Conservation (phyloP, 2,888 invertebrate species). For the Sesia bembeciformis region DNA sequence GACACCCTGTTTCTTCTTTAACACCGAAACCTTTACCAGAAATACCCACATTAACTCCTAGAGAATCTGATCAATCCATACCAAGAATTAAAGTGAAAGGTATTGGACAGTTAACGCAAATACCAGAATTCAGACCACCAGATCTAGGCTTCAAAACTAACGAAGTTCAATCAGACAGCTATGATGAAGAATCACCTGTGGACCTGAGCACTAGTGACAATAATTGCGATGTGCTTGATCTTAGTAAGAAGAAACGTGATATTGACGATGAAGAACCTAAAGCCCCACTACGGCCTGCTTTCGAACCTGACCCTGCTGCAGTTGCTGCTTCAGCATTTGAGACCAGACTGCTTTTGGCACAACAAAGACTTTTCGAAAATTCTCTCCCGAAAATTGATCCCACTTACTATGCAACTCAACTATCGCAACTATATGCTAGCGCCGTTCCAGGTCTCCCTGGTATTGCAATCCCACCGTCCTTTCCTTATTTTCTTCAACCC, state of each 20-base stretch:
- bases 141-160: conserved; percentile 44
- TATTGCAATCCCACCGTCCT: conserved; percentile 72
- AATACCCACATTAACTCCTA: conserved; percentile 34
- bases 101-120: conserved; percentile 76
- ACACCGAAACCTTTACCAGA: conserved; percentile 50
- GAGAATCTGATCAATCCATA: conserved; percentile 47
- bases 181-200: conserved; percentile 75
- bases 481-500: conserved; percentile 79
- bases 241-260: conserved; percentile 82
- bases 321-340: conserved; percentile 61
- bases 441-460: conserved; percentile 71
- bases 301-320: conserved; percentile 49
- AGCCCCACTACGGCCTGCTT: conserved; percentile 55
- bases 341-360: conserved; percentile 76
- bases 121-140: conserved; percentile 60
- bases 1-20: conserved; percentile 56
- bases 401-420: conserved; percentile 76
- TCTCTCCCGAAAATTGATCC: conserved; percentile 77
- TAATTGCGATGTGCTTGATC: conserved; percentile 82
- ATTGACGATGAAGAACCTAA: conserved; percentile 47
- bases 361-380: conserved; percentile 78
- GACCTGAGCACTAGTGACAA: conserved; percentile 79
- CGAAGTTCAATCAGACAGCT: conserved; percentile 44
- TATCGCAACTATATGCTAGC: conserved; percentile 76
- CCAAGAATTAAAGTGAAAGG: conserved; percentile 77